phyloP scores from a whole-genome alignment of 2,797 vertebrate genomes.

The Xenopus petersii region DNA sequence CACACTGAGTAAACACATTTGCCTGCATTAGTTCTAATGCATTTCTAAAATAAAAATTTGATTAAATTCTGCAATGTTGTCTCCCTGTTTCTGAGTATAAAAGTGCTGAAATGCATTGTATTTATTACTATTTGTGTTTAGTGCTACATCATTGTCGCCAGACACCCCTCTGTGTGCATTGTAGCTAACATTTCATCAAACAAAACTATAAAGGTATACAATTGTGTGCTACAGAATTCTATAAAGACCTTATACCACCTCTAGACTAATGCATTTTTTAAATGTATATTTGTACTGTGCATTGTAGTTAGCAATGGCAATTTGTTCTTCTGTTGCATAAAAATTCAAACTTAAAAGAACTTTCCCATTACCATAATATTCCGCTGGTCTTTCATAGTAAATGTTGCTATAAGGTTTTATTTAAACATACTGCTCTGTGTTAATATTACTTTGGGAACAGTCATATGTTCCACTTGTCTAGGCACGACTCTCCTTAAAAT shows the following conservation, averaged over 20 bases:
- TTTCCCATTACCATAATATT: neutral
- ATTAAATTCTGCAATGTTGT: too few relatives aligned
- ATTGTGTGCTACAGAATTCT: neutral
- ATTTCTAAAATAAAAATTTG: too few relatives aligned
- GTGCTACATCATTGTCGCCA: neutral
- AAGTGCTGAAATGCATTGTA: too few relatives aligned
- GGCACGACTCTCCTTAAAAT: neutral
- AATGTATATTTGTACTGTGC: neutral
- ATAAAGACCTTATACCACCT: neutral
- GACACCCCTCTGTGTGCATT: neutral
- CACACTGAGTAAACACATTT: too few relatives aligned
- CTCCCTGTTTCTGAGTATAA: too few relatives aligned
- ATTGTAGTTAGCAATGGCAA: neutral
- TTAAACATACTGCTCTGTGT: neutral
- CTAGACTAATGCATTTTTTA: neutral
- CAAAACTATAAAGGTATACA: neutral
- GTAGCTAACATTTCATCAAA: neutral
- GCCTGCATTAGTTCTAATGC: too few relatives aligned
- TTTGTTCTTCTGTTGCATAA: neutral
- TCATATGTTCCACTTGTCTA: slow-evolving; percentile 1
- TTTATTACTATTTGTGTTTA: too few relatives aligned
- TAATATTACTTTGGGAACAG: neutral
- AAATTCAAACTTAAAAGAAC: neutral
- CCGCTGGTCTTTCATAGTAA: neutral
- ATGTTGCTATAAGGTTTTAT: neutral